phyloP scores from a whole-genome alignment of 2,113 vertebrate genomes.

The Apteryx mantelli region DNA sequence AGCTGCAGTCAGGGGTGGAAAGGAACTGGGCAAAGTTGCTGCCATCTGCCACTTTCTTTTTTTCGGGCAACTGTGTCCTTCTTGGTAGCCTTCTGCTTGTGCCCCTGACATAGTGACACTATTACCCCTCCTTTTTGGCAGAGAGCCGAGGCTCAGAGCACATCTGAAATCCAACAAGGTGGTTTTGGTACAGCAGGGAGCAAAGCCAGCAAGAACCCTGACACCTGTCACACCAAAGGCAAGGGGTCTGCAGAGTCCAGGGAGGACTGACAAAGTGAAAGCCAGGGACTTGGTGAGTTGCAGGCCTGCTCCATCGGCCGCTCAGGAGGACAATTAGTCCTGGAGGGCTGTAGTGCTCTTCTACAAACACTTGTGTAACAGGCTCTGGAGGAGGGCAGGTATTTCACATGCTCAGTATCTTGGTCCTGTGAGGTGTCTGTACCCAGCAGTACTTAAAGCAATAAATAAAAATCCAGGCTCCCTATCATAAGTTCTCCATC shows the following conservation, averaged over 20 bases:
- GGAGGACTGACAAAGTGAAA: rapidly evolving
- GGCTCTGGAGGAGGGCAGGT: not conserved
- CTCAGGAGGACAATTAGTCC: not conserved
- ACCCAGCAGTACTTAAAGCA: not conserved
- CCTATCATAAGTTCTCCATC: not conserved
- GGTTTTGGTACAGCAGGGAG: not conserved
- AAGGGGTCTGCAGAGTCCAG: not conserved
- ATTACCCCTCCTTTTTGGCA: not conserved
- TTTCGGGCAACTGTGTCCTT: not conserved
- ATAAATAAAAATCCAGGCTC: not conserved
- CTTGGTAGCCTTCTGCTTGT: not conserved
- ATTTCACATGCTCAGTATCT: not conserved
- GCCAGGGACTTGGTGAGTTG: rapidly evolving
- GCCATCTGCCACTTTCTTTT: not conserved
- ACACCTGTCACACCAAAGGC: rapidly evolving
- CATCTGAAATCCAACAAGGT: not conserved
- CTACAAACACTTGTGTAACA: not conserved
- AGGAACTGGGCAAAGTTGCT: not conserved
- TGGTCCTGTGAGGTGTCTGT: not conserved
- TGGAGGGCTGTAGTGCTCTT: not conserved
- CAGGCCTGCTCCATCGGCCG: not conserved
- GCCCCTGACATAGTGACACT: not conserved
- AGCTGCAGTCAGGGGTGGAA: not conserved
- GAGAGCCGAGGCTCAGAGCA: not conserved
- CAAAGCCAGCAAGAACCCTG: not conserved